Conservation (phyloP, 2,888 invertebrate species). For the Pammene aurita region DNA sequence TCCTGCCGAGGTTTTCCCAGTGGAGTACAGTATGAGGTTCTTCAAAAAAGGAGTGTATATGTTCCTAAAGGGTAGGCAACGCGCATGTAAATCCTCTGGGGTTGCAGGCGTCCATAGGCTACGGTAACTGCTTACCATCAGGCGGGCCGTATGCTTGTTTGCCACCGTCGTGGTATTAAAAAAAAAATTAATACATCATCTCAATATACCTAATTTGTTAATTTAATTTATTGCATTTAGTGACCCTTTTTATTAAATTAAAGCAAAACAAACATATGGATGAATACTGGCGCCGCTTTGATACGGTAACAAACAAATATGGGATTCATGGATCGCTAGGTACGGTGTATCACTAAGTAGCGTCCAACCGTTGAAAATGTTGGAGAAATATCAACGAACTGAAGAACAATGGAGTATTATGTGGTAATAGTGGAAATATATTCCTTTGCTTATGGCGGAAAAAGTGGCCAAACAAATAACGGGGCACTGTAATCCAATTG, state of each 20-base stretch:
- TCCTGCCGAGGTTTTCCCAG: no score
- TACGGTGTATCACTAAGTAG: conserved; percentile 73
- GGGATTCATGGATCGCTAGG: conserved; percentile 70
- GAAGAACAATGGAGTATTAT: conserved; percentile 82
- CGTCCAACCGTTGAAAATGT: conserved; percentile 74
- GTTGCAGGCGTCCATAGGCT: no score
- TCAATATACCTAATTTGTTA: no score
- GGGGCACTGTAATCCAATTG: conserved; percentile 75
- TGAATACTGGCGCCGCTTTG: conserved; percentile 50
- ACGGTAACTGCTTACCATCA: no score
- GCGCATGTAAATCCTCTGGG: no score
- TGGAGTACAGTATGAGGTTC: no score
- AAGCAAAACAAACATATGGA: not conserved
- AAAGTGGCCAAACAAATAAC: conserved; percentile 81
- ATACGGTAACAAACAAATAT: conserved; percentile 63
- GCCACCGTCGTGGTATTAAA: no score
- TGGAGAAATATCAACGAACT: conserved; percentile 78
- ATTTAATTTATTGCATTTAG: no score
- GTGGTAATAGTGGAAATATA: conserved; percentile 83
- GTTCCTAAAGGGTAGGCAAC: no score
- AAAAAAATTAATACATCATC: no score
- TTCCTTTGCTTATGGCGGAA: conserved; percentile 79
- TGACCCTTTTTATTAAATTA: not conserved
- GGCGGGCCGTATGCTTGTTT: no score
- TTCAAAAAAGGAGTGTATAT: no score